phyloP scores from a whole-genome alignment of 1,140 invertebrate species.

The Camponotus floridanus region DNA sequence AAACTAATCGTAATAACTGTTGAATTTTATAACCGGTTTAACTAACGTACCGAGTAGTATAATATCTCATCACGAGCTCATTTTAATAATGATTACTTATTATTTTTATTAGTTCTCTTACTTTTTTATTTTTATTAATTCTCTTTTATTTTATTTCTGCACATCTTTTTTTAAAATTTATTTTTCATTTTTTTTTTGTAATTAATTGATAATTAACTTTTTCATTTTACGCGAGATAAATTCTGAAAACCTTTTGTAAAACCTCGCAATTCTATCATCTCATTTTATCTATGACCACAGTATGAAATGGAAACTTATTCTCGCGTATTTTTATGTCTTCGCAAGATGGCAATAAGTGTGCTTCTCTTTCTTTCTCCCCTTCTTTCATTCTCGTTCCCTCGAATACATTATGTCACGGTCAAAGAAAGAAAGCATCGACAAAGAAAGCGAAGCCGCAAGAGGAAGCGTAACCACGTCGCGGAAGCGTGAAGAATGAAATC shows the following conservation, averaged over 20 bases:
- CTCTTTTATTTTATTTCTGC: too few relatives aligned
- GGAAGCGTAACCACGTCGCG: slow-evolving; percentile 42
- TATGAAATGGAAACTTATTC: background rate
- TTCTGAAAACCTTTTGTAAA: background rate
- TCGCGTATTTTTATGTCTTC: background rate
- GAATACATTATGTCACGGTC: slow-evolving; percentile 47
- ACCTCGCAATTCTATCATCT: background rate
- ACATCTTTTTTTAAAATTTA: too few relatives aligned
- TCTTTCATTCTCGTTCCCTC: slow-evolving; percentile 27
- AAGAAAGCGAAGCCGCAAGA: slow-evolving; percentile 52
- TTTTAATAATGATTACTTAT: slow-evolving; percentile 13
- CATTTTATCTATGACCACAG: background rate
- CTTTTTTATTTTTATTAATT: background rate
- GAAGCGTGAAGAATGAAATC: slow-evolving; percentile 73
- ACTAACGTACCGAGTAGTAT: background rate
- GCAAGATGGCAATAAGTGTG: slow-evolving; percentile 16
- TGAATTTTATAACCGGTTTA: slow-evolving; percentile 37
- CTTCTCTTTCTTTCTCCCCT: slow-evolving; percentile 9
- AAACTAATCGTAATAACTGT: background rate
- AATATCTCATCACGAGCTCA: slow-evolving; percentile 3
- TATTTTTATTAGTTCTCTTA: background rate
- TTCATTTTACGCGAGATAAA: background rate
- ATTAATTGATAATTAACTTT: background rate
- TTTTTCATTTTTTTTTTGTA: background rate
- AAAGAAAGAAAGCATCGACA: slow-evolving; percentile 63